Evolutionary conservation across 2,113 vertebrate species (phyloP), one percentile per base, ranked within the genome.

Genomic region (Carettochelys insculpta): DNA sequence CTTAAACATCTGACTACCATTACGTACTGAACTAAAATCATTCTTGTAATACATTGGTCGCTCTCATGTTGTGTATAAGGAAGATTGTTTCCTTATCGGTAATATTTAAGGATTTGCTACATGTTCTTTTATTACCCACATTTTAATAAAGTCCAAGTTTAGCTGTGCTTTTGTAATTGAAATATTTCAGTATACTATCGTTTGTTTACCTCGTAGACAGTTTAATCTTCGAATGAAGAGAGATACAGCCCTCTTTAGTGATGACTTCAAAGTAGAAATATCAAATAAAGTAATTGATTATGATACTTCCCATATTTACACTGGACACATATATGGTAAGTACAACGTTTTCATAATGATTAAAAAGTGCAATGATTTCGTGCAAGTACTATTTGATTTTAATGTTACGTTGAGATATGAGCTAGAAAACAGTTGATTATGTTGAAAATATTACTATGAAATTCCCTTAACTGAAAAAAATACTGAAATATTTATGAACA

Each of bases 291-390:
- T 98, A 89, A 58, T 89, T 78, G 98, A 98, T 91, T 97, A 98
- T 88, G 99, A 99, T 97, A 99, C 98, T 58, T 99, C 99, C 84
- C 99, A 99, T 96, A 99, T 99, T 98, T 99, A 99, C 97, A 99
- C 98, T 93, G 99, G 99, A 94, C 98, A 99, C 91, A 97, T 99
- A 93, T 99, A 98, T 94, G 99, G 99, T 99, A 97, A 98, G 99
- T 98, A 73, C 41, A 85, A 43, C 27, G 52, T 53, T 90, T 80
- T 1, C 25, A 77, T 89, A 48, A 86, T 68, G 50, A 47, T 75
- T 53, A 20, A 93, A 19, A 51, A 87, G 22, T 43, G 14, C 13
- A 88, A 27, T 58, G 22, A 5, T 82, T 83, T 86, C 77, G 77
- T 91, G 41, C 2, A 41, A 56, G 13, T 29, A 5, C 54, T 56